A percentile compares a stretch with the other conserved stretches of the same genome.
Conservation (phyloP, 1,140 invertebrate genomes). For the Bombus waltoni region DNA sequence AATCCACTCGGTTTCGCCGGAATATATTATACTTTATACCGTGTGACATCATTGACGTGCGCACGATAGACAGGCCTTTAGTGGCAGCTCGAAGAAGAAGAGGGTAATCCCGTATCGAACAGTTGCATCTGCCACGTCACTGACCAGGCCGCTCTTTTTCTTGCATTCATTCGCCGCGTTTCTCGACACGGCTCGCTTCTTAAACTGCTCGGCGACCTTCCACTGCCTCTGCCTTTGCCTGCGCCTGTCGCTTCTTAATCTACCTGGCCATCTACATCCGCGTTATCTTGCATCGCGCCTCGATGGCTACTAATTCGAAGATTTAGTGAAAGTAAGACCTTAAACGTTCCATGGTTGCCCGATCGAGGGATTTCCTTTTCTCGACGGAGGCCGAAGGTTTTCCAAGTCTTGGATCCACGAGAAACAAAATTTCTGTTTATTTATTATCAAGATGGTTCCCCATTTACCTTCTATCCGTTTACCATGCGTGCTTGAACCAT, state of each 20-base stretch:
- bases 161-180: slow-evolving; percentile 48
- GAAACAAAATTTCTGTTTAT: background rate
- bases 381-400: background rate
- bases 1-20: slow-evolving; percentile 13
- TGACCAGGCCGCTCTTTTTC: slow-evolving; percentile 61
- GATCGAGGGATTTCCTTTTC: slow-evolving; percentile 26
- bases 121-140: slow-evolving; percentile 78
- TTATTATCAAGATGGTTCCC: too few species aligned
- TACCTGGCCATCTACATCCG: slow-evolving; percentile 73
- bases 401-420: rapidly evolving
- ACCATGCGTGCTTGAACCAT: too few species aligned
- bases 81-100: slow-evolving; percentile 35
- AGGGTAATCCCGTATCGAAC: slow-evolving; percentile 65
- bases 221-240: slow-evolving; percentile 50
- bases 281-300: slow-evolving; percentile 79
- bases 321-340: slow-evolving; percentile 77
- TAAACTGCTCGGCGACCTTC: slow-evolving; percentile 19
- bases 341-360: slow-evolving; percentile 63
- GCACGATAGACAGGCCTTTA: slow-evolving; percentile 57
- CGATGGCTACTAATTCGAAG: slow-evolving; percentile 80
- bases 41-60: slow-evolving; percentile 47
- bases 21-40: background rate
- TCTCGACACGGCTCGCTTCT: slow-evolving; percentile 39
- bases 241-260: slow-evolving; percentile 66
- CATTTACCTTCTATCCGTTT: too few species aligned